Conservation (phyloP, 2,888 invertebrate genomes). For the Perdita meconis region DNA sequence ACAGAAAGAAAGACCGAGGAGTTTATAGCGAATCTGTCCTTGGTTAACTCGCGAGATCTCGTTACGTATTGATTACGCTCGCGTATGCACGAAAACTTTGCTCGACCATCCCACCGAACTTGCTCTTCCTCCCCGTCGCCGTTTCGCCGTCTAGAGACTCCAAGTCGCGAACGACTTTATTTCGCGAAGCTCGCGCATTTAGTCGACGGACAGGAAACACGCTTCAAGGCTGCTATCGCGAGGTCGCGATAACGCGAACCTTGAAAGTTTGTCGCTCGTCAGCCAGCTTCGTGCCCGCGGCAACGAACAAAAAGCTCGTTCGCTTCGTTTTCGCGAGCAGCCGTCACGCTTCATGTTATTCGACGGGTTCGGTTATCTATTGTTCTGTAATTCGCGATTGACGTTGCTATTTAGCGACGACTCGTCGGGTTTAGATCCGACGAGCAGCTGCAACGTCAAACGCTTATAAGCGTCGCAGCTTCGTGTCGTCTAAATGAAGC, state of each 20-base stretch:
- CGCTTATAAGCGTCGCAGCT: too few species aligned
- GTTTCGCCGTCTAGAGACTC: background rate
- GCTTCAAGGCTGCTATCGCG: conserved; percentile 40
- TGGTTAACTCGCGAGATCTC: conserved; percentile 33
- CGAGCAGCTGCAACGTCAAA: too few species aligned
- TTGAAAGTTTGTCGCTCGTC: conserved; percentile 37
- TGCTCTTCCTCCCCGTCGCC: too few species aligned
- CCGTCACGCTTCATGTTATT: too few species aligned
- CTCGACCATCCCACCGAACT: background rate
- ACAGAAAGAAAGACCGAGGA: background rate
- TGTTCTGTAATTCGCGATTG: too few species aligned
- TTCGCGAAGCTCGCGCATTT: background rate
- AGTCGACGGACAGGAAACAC: conserved; percentile 20
- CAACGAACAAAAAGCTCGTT: conserved; percentile 10
- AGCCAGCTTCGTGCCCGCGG: background rate
- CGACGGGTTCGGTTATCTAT: too few species aligned
- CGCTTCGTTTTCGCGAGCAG: background rate
- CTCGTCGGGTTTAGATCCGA: too few species aligned
- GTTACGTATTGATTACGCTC: conserved; percentile 27
- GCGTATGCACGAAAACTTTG: conserved; percentile 14
- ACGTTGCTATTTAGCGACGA: too few species aligned
- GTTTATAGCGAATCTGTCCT: conserved; percentile 21
- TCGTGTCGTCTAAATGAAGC: too few species aligned
- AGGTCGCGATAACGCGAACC: conserved; percentile 36
- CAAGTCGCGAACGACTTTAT: conserved; percentile 17